Evolutionary conservation across 1,140 invertebrate species (phyloP), one percentile per base, ranked within the genome.

Genomic region (Delia radicum): DNA sequence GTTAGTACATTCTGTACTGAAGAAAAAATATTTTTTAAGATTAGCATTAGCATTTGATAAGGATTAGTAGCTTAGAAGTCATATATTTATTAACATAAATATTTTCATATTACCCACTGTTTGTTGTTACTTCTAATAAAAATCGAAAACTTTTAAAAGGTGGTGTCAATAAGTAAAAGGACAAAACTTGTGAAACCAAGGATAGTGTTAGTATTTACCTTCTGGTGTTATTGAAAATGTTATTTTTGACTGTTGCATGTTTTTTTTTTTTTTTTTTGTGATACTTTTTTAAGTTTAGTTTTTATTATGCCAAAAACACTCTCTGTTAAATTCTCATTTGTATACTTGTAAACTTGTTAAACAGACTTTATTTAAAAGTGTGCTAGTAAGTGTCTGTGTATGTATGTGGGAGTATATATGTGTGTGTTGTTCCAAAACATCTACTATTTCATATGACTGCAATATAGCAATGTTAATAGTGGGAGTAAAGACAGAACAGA

Each of bases 301-400:
- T 55, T 33, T 33, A 69, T 18, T 69, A 8, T 21, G 65, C n/a
- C 65, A 69, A 69, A 37, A 69, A 69, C 65, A 69, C 65, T 69
- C 65, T 37, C 29, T 33, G 65, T 31, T 69, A 69, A 69, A 69
- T 69, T 69, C 29, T 69, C 65, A 69, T 69, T 69, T 69, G 65
- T 69, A 33, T 69, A 37, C 24, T 69, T 33, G 65, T 69, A 69
- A 69, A 69, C 65, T 69, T 69, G 65, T 69, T 31, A 21, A 55
- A 55, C 48, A 55, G 48, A 21, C 21, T 55, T 55, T 21, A 18
- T 55, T 33, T 65, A 63, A 26, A 63, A 63, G 21, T 63, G 21
- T 63, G n/a, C n/a, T n/a, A n/a, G n/a, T n/a, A n/a, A n/a, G 18
- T 69, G 65, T 29, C n/a, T 33, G 29, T 69, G 18, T 13, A 33